Evolutionary conservation across 2,888 invertebrate genomes (phyloP), one percentile per base, ranked within the genome.

Genomic region (Lordiphosa fenestrarum): DNA sequence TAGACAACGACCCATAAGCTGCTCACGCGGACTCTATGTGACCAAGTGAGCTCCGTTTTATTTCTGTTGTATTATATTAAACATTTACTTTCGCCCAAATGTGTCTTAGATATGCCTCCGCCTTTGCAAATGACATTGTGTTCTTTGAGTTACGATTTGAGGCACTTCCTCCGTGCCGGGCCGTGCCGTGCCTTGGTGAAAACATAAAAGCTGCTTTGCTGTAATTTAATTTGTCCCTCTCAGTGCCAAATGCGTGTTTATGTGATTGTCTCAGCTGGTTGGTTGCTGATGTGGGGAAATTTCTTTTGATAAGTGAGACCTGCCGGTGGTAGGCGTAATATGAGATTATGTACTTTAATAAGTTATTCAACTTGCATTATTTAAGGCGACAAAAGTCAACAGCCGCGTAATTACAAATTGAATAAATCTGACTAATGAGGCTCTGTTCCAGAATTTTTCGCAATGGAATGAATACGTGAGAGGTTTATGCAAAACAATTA

Each of bases 81-180:
- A 15, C 15, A 15, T 15, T 15, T 2, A 15, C 15, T 15, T 15
- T 15, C 15, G 15, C 15, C 15, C 15, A 15, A 15, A 15, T 15
- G 15, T 15, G 15, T 15, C 15, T 15, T 15, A 15, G 15, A 15
- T 19, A 25, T 25, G 25, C 7, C 25, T 25, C 25, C 6, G 6
- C 25, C 25, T 25, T 25, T 2, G 2, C 25, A 25, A 25, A 25
- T 19, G 39, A 84, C 80, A 82, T 74, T 82, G 84, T 71, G 78
- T 82, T 82, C 78, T 78, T 84, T 84, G 83, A 82, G 82, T 84
- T 84, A 77, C 82, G 68, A 84, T 78, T 78, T 44, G 38, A 58
- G 39, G 35, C n/a, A 19, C 36, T 54, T 30, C 19, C 36, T 38
- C 30, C 12, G 38, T 40, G 21, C 15, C 15, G 15, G 1, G 15